phyloP scores from a whole-genome alignment of 2,113 vertebrate genomes.

The Festucalex cinctus region DNA sequence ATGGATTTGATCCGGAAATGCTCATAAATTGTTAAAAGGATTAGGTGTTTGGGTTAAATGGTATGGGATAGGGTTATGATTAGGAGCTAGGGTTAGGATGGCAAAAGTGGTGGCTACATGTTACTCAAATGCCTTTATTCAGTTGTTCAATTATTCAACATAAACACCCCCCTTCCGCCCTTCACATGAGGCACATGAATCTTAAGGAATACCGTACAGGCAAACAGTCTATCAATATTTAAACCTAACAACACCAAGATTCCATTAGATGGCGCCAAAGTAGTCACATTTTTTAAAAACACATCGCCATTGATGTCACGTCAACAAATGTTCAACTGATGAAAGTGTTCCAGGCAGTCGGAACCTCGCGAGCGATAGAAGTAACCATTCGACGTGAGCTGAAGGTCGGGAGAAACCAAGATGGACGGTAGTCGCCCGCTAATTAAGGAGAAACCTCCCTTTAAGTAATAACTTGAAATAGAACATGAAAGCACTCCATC shows the following conservation, averaged over 20 bases:
- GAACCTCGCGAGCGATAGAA: not conserved
- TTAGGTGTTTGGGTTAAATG: too few species aligned
- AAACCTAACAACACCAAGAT: not conserved
- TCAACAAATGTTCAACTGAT: not conserved
- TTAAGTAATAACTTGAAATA: not conserved
- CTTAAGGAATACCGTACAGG: too few species aligned
- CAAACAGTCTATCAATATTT: too few species aligned
- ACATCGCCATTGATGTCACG: not conserved
- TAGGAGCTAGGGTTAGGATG: too few species aligned
- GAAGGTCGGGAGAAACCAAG: not conserved
- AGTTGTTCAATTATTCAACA: not conserved
- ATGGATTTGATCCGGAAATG: too few species aligned
- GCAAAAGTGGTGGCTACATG: not conserved
- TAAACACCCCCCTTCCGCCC: too few species aligned
- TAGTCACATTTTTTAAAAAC: not conserved
- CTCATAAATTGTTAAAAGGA: too few species aligned
- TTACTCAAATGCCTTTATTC: not conserved
- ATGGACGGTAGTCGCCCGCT: not conserved
- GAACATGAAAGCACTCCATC: not conserved
- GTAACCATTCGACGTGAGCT: not conserved
- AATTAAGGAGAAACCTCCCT: not conserved
- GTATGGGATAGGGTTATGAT: too few species aligned
- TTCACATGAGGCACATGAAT: too few species aligned
- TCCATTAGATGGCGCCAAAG: not conserved
- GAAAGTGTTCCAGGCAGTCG: not conserved